A percentile compares a stretch with the other conserved stretches of the same genome.
Conservation (phyloP, 2,888 invertebrate species). For the Caenorhabditis sinica region DNA sequence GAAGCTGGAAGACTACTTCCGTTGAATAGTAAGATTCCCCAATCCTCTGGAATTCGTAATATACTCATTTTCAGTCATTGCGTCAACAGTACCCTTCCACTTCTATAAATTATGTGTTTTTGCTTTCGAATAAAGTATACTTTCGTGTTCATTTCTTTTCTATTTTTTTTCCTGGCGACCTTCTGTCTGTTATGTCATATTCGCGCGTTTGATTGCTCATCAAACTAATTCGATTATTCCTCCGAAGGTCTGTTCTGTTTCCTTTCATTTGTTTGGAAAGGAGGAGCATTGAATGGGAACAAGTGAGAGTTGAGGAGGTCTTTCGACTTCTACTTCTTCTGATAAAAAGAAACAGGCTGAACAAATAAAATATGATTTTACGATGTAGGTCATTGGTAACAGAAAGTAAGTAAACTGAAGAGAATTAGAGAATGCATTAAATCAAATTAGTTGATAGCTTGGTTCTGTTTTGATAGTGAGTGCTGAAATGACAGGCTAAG, state of each 20-base stretch:
- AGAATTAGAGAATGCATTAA: slow-evolving; percentile 49
- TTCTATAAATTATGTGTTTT: slow-evolving; percentile 30
- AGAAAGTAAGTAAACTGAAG: slow-evolving; percentile 25
- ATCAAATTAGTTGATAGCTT: slow-evolving; percentile 62
- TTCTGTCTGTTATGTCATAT: slow-evolving; percentile 61
- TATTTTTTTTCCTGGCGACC: slow-evolving; percentile 35
- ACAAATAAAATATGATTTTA: slow-evolving; percentile 53
- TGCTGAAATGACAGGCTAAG: slow-evolving; percentile 42
- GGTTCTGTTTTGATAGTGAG: slow-evolving; percentile 51
- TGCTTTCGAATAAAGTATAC: slow-evolving; percentile 35
- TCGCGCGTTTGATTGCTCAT: slow-evolving; percentile 62
- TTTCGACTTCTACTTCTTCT: slow-evolving; percentile 18
- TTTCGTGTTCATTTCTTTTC: slow-evolving; percentile 20
- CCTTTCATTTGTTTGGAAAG: slow-evolving; percentile 33
- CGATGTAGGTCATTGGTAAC: slow-evolving; percentile 37
- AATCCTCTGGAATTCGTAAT: background rate
- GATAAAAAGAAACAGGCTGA: slow-evolving; percentile 56
- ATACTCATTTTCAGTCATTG: slow-evolving; percentile 43
- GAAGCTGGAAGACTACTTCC: slow-evolving; percentile 52
- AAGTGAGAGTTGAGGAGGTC: slow-evolving; percentile 35
- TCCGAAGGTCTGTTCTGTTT: slow-evolving; percentile 27
- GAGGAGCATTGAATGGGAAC: slow-evolving; percentile 42
- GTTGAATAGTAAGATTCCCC: slow-evolving; percentile 36
- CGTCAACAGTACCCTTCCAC: slow-evolving; percentile 47
- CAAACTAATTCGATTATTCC: slow-evolving; percentile 60